phyloP scores from a whole-genome alignment of 2,888 invertebrate genomes.

The Thelaira solivaga region DNA sequence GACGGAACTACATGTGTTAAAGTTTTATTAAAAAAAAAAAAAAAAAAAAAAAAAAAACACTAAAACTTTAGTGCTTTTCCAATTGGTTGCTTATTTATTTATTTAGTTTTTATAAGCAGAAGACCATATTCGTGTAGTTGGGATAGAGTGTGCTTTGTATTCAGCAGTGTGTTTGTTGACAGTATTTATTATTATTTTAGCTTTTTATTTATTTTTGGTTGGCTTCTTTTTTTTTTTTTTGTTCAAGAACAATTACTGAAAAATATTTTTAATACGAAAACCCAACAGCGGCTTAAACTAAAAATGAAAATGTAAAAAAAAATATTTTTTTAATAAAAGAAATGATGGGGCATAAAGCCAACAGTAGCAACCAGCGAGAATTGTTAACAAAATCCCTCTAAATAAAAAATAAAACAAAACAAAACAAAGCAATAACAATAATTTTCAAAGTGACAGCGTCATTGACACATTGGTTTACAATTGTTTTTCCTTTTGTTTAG shows the following conservation, averaged over 20 bases:
- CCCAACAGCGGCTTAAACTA: not conserved
- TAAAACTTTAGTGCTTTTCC: conserved; percentile 5
- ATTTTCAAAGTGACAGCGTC: conserved; percentile 57
- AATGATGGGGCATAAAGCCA: conserved; percentile 1
- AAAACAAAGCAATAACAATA: conserved; percentile 45
- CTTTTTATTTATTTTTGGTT: not conserved
- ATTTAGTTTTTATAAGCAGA: not conserved
- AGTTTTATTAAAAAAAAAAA: conserved; percentile 28
- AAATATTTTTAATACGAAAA: conserved; percentile 14
- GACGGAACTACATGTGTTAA: conserved; percentile 55
- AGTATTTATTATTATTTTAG: conserved; percentile 27
- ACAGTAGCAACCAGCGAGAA: conserved; percentile 16
- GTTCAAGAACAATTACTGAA: conserved; percentile 22
- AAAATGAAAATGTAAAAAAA: conserved; percentile 9
- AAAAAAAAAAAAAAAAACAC: too few relatives aligned
- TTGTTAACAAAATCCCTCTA: conserved; percentile 22
- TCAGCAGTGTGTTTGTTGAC: conserved; percentile 18
- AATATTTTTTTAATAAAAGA: not conserved
- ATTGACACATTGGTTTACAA: conserved; percentile 45
- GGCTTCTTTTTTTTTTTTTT: conserved; percentile 7
- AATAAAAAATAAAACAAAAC: conserved; percentile 6
- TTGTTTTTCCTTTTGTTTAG: conserved; percentile 20
- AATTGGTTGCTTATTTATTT: conserved; percentile 43
- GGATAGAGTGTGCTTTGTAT: too few relatives aligned
- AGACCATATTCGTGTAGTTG: too few relatives aligned